A percentile compares a stretch with the other conserved stretches of the same genome.
These are phyloP conservation scores for Lemur catta DNA, from an alignment of 2,797 vertebrate genomes.

Conservation along the genomic window DNA sequence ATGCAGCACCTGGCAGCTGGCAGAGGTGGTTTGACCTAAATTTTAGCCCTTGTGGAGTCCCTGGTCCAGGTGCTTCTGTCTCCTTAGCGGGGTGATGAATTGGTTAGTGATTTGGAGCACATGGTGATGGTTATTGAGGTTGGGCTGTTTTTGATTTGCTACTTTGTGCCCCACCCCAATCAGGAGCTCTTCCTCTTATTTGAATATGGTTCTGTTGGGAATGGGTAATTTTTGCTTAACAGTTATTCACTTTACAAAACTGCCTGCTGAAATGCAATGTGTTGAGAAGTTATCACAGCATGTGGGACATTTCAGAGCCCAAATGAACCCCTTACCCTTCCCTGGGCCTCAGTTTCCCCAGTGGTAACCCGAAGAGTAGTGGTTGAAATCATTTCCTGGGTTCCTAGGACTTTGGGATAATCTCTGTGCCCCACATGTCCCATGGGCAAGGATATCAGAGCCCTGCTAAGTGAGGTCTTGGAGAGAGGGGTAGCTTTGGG, in stretches of 20 bases:
- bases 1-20: background rate
- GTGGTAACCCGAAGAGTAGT: background rate
- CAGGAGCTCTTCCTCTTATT: background rate
- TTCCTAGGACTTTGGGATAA: background rate
- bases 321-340: background rate
- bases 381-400: background rate
- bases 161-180: background rate
- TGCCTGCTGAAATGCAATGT: background rate
- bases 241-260: background rate
- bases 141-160: background rate
- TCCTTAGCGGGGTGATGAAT: background rate
- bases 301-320: background rate
- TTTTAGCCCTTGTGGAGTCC: background rate
- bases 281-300: background rate
- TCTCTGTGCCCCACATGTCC: background rate
- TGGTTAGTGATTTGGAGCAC: background rate
- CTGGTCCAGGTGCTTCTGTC: background rate
- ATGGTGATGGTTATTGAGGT: background rate
- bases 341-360: constrained; percentile 8
- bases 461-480: background rate
- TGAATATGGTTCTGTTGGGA: constrained; percentile 18
- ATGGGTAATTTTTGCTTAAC: constrained; percentile 5
- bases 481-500: background rate
- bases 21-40: background rate
- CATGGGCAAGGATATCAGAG: background rate